A percentile compares a stretch with the other conserved stretches of the same genome.
These are phyloP conservation scores for Acrobasis repandana DNA, from an alignment of 2,888 invertebrate species.

Conservation along the genomic window DNA sequence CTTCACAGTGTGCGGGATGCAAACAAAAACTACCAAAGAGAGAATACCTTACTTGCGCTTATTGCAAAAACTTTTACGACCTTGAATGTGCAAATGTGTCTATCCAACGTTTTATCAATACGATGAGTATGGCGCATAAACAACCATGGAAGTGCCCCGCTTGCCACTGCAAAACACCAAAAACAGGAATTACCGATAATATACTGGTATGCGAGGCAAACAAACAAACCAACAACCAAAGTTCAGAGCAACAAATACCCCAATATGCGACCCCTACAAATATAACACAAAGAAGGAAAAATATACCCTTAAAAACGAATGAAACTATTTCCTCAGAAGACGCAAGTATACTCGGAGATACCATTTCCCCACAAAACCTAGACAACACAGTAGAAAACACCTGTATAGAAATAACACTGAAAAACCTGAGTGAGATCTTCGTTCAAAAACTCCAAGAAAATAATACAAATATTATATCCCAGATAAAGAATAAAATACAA, in stretches of 20 bases:
- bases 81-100: not conserved
- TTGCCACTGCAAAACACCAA: not conserved
- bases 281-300: too few species aligned
- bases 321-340: too few species aligned
- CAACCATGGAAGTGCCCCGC: not conserved
- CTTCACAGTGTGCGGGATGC: not conserved
- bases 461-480: too few species aligned
- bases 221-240: not conserved
- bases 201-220: not conserved
- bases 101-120: not conserved
- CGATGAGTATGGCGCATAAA: not conserved
- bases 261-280: too few species aligned
- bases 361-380: too few species aligned
- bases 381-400: not conserved
- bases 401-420: not conserved
- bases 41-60: too few species aligned
- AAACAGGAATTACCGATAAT: not conserved
- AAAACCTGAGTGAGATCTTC: not conserved
- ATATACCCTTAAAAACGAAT: too few species aligned
- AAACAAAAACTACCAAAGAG: not conserved
- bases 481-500: too few species aligned
- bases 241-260: not conserved
- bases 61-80: not conserved
- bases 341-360: too few species aligned
- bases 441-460: not conserved